Base-by-base conservation (phyloP, 2,797 vertebrate species). In the Melanotaenia parkinsoni region DNA sequence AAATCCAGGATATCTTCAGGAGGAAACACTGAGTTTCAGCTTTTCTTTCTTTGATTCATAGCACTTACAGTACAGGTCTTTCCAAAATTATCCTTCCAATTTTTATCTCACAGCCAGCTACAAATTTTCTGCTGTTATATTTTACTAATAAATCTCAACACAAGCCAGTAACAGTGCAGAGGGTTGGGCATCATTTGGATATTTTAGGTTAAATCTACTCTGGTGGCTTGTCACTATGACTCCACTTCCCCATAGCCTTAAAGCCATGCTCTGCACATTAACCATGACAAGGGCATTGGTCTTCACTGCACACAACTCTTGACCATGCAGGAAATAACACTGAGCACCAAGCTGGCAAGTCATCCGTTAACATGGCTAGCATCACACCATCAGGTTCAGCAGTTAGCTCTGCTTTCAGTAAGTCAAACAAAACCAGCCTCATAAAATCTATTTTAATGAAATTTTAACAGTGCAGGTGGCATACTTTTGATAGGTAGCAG, bases 401-500 rank as follows among this genome's bases (percentile, higher is more conserved):
- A 10, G 9, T 2, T 40, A 63, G 68, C 62, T 74, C 67, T 84
- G 58, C 67, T 72, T 82, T 67, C 67, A 82, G 35, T 80, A 67
- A 82, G 18, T 79, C 38, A 66, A 69, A 67, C 60, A 79, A 70
- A 63, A 80, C 59, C 75, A 75, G 63, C 62, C 56, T 57, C 63
- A 63, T 69, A 32, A 81, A 81, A 67, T 69, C 77, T 79, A 71
- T 68, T 79, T 80, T 80, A 76, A 68, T 79, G 80, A 63, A 62
- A 70, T 79, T 57, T 68, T 62, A 71, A 16, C 53, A 58, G 50
- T 11, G 45, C 38, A 47, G 70, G 77, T 61, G 70, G 67, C 70
- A 76, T 47, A 71, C 72, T 83, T 83, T 67, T 87, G 84, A 86
- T 70, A 68, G 53, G 83, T 40, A 69, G 67, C 18, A 12, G 74